These are phyloP conservation scores for Acanthisitta chloris DNA, from an alignment of 2,113 vertebrate genomes.

Conservation along the genomic window DNA sequence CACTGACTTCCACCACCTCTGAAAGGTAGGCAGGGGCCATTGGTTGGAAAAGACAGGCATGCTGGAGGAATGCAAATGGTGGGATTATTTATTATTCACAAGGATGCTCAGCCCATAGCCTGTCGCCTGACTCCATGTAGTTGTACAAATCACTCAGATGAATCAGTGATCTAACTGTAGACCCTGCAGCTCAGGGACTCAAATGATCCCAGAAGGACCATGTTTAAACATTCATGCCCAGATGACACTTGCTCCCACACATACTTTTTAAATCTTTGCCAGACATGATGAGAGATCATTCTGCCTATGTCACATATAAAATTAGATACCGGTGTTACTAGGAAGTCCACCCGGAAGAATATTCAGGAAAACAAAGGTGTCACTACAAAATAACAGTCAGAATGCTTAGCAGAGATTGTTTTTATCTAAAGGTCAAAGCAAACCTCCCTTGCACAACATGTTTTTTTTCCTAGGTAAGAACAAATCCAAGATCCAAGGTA, in stretches of 20 bases:
- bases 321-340: neutral
- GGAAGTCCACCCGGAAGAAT: neutral
- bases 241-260: neutral
- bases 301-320: neutral
- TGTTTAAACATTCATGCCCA: neutral
- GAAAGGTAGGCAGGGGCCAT: neutral
- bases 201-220: neutral
- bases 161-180: neutral
- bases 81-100: neutral
- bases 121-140: neutral
- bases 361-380: neutral
- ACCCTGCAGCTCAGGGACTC: neutral
- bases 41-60: neutral
- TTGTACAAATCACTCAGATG: neutral
- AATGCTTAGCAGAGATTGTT: neutral
- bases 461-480: neutral
- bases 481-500: neutral
- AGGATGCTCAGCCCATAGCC: neutral
- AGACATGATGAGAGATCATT: neutral
- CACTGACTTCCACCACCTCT: neutral
- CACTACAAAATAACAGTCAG: neutral
- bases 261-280: neutral
- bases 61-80: neutral
- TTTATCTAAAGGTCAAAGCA: constrained; percentile 3
- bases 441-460: neutral